Conservation (phyloP, 2,113 vertebrate genomes). For the Austrofundulus limnaeus region DNA sequence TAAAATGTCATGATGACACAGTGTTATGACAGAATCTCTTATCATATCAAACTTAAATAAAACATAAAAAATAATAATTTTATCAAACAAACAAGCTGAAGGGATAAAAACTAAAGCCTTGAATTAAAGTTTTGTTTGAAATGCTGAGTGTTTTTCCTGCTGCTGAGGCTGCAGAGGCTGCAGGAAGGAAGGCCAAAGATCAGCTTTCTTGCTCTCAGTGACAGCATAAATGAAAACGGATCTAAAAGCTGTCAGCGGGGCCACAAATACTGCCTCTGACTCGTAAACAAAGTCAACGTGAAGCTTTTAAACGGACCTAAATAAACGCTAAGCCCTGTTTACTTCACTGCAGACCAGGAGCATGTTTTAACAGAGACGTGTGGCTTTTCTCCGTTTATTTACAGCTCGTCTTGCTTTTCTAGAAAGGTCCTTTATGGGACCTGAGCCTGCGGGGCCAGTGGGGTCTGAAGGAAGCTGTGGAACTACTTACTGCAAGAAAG, state of each 20-base stretch:
- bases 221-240: constrained; percentile 55
- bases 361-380: too few species aligned
- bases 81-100: too few species aligned
- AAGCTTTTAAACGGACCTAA: neutral
- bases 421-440: neutral
- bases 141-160: neutral
- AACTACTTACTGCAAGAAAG: neutral
- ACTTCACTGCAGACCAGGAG: too few species aligned
- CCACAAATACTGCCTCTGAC: neutral
- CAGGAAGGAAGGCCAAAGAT: constrained; percentile 41
- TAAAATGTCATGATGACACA: too few species aligned
- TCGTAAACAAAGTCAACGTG: neutral
- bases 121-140: too few species aligned
- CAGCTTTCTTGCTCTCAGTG: constrained; percentile 47
- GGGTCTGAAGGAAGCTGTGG: constrained; percentile 31
- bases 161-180: too few species aligned
- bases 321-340: neutral
- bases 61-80: too few species aligned
- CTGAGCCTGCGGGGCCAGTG: neutral
- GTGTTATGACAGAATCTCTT: too few species aligned
- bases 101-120: too few species aligned
- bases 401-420: neutral
- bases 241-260: constrained; percentile 3
- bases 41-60: too few species aligned
- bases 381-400: too few species aligned